Percentiles rank a stretch among this genome's conserved stretches.
Evolutionary conservation across 1,140 invertebrate species (phyloP).

Genomic region (Drosophila miranda): DNA sequence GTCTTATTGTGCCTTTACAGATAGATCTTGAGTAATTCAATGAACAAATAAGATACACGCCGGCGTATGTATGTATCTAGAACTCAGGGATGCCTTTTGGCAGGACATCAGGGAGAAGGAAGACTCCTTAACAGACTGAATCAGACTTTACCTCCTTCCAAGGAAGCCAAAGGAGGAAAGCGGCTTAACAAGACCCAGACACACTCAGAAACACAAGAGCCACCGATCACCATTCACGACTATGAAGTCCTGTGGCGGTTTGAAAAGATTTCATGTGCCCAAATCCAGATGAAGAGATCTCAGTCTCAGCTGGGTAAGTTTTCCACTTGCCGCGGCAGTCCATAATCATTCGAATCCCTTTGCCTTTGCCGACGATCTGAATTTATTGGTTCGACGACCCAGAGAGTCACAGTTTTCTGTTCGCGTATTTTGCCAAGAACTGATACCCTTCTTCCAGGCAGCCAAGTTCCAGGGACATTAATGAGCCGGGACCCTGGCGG

Average conservation of each 20-base stretch:
- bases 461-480: conserved; percentile 24
- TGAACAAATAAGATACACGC: too few species aligned
- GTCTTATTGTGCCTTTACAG: too few species aligned
- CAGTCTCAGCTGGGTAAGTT: too few species aligned
- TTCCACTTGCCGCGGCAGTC: too few species aligned
- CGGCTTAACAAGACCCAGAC: too few species aligned
- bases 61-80: too few species aligned
- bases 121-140: not conserved
- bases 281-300: not conserved
- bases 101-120: not conserved
- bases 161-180: too few species aligned
- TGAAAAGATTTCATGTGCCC: not conserved
- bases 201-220: not conserved
- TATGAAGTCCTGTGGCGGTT: not conserved
- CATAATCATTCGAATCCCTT: not conserved
- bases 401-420: conserved; percentile 15
- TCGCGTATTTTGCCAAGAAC: too few species aligned
- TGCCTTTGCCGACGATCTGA: not conserved
- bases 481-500: rapidly evolving
- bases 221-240: not conserved
- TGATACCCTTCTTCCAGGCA: conserved; percentile 7
- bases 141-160: too few species aligned
- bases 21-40: too few species aligned
- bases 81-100: too few species aligned
- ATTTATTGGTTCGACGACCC: conserved; percentile 29